Base-by-base conservation (phyloP, 2,797 vertebrate species). In the Labeo calbasu region DNA sequence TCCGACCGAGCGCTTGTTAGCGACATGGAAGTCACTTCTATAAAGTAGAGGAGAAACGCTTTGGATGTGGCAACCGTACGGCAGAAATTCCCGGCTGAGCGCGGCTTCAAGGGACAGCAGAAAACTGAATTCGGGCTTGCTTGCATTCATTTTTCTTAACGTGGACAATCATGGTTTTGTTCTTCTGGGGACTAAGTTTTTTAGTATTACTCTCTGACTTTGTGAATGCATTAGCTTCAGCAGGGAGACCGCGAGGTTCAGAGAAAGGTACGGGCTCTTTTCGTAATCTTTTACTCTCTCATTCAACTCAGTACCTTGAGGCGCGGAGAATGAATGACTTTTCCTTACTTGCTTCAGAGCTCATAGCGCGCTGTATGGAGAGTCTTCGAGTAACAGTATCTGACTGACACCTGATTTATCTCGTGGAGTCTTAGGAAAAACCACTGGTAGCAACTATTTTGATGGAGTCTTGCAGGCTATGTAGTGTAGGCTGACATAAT, bases 101-200 rank as follows among this genome's bases (percentile, higher is more conserved):
- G 77, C 51, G 82, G 77, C 78, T 75, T 66, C 81, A 87, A 77
- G 68, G 61, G 21, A 68, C 55, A 59, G 90, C 91, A 92, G 92
- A 91, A 88, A 80, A 92, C 86, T 91, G 89, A 76, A 89, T 91
- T 86, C 82, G 90, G 89, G 90, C 87, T 91, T 90, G 92, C 86
- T 91, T 78, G 82, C 82, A 77, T 69, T 91, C 92, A 90, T 91
- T 92, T 89, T 81, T 88, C 90, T 89, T 91, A 93, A 92, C 90
- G 91, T 92, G 91, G 93, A 96, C 93, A 96, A 97, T 93, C 97
- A 98, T 98, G 97, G 95, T 95, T 95, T 95, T 96, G 93, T 96
- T 96, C 94, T 93, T 96, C 88, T 96, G 96, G 96, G 96, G 95
- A 92, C 92, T 95, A 93, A 93, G 93, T 89, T 93, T 96, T 91